phyloP scores from a whole-genome alignment of 2,797 vertebrate genomes.

The Cossypha dichroa region DNA sequence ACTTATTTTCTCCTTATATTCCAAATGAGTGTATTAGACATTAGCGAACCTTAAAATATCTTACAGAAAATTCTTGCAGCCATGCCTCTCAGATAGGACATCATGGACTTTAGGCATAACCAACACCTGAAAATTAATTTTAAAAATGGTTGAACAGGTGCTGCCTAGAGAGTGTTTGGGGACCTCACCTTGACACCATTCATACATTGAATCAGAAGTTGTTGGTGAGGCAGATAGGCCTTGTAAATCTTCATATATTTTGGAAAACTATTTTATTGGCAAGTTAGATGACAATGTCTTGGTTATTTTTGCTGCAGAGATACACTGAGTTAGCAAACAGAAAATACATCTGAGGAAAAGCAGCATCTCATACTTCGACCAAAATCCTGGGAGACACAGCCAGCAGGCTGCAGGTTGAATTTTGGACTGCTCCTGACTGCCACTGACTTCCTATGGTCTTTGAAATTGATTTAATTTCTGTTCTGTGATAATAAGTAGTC shows the following conservation, averaged over 20 bases:
- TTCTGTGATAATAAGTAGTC: neutral
- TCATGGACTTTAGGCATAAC: neutral
- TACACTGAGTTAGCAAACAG: neutral
- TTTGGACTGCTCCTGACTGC: neutral
- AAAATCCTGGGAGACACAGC: neutral
- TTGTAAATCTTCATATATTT: neutral
- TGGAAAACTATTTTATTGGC: neutral
- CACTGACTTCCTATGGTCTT: neutral
- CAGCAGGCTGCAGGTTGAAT: neutral
- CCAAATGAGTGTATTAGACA: slow-evolving; percentile 28
- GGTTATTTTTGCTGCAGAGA: neutral
- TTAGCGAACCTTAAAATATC: slow-evolving; percentile 44
- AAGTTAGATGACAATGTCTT: neutral
- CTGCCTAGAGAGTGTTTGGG: neutral
- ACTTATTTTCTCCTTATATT: slow-evolving; percentile 46
- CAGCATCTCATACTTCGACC: neutral
- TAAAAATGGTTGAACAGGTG: neutral
- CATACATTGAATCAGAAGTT: neutral
- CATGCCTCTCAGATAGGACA: neutral
- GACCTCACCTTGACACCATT: neutral
- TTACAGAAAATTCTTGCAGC: neutral
- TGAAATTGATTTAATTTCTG: neutral
- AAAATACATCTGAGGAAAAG: neutral
- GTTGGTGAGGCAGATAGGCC: neutral
- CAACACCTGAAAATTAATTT: slow-evolving; percentile 15